Conservation (phyloP, 2,888 invertebrate species). For the Petrolisthes manimaculis region DNA sequence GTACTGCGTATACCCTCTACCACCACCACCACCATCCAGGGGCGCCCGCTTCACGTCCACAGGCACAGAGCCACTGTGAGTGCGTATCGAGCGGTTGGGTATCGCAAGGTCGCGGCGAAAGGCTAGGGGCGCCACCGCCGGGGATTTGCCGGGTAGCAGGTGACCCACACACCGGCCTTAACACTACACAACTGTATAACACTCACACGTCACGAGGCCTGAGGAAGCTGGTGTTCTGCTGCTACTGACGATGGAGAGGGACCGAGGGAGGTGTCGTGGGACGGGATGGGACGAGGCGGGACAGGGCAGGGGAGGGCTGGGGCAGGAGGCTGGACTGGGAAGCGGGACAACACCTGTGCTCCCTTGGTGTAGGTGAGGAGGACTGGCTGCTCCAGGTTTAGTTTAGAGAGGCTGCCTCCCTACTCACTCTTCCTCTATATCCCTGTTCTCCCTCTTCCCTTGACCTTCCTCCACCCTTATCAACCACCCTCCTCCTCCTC, state of each 20-base stretch:
- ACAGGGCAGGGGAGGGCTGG: slow-evolving; percentile 19
- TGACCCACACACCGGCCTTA: not conserved
- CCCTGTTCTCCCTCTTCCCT: slow-evolving; percentile 4
- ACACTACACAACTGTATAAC: not conserved
- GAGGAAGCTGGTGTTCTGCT: not conserved
- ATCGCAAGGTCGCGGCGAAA: not conserved
- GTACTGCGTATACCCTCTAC: too few relatives aligned
- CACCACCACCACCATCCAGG: too few relatives aligned
- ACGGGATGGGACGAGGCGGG: not conserved
- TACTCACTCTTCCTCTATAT: not conserved
- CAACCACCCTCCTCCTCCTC: slow-evolving; percentile 3
- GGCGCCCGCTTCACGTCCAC: too few relatives aligned
- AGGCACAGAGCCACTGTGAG: too few relatives aligned
- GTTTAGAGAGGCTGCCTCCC: slow-evolving; percentile 27
- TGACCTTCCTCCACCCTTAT: not conserved
- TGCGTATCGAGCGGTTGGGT: not conserved
- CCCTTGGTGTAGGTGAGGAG: slow-evolving; percentile 31
- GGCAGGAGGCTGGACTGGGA: not conserved
- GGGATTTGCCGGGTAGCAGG: slow-evolving; percentile 3
- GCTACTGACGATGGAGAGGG: not conserved
- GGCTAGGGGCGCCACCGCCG: not conserved
- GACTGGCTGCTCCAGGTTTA: slow-evolving; percentile 22
- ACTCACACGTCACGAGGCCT: slow-evolving; percentile 12
- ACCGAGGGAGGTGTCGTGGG: not conserved
- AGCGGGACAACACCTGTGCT: slow-evolving; percentile 19